Conservation (phyloP, 2,888 invertebrate genomes). For the Bombyx huttoni region DNA sequence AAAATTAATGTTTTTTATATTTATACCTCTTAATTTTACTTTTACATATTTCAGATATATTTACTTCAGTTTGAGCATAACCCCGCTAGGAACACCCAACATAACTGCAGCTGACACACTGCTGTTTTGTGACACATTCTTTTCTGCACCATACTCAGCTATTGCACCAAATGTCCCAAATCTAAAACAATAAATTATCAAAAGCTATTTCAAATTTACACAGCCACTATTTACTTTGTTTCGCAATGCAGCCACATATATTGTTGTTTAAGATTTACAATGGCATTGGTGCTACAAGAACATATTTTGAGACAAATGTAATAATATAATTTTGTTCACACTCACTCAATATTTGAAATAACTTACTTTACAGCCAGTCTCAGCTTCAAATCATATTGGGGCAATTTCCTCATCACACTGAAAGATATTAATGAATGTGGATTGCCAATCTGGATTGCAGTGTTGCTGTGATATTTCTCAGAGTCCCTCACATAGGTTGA, state of each 20-base stretch:
- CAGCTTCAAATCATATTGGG: constrained; percentile 84
- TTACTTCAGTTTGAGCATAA: constrained; percentile 89
- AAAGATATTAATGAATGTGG: constrained; percentile 83
- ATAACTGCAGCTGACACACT: constrained; percentile 87
- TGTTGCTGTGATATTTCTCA: constrained; percentile 76
- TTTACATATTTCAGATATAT: constrained; percentile 7
- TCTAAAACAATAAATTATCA: constrained; percentile 47
- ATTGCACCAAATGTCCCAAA: constrained; percentile 89
- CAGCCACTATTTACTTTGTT: no score
- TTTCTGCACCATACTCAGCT: constrained; percentile 93
- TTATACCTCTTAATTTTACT: no score
- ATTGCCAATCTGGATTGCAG: constrained; percentile 85
- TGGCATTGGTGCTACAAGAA: neutral
- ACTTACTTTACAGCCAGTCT: constrained; percentile 84
- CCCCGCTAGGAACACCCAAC: constrained; percentile 89
- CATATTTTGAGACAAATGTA: neutral
- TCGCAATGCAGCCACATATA: neutral
- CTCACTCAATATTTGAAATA: neutral
- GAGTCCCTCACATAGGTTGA: constrained; percentile 86
- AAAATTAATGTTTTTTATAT: no score
- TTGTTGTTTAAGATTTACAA: neutral
- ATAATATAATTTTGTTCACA: neutral
- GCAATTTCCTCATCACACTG: constrained; percentile 84
- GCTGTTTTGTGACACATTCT: constrained; percentile 92
- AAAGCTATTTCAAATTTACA: neutral